Base-by-base conservation (phyloP, 1,140 invertebrate genomes). In the Aricia agestis region DNA sequence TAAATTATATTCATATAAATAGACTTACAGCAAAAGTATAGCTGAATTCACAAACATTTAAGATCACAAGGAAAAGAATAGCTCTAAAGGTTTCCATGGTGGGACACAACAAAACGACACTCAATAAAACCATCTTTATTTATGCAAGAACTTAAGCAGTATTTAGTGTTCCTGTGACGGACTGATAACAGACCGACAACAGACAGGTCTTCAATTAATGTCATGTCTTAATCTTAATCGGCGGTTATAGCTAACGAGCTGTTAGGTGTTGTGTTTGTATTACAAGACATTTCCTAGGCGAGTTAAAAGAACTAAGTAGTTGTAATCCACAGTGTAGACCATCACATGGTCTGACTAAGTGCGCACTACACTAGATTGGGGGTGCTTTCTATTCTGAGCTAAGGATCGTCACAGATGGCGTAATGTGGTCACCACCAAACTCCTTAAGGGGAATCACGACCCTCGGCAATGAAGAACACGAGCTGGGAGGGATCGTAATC, bases 121-220 rank as follows among this genome's bases (percentile, higher is more conserved):
- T 3, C 45, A 4, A 52, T 13, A 13, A 1, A 2, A 52, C 45
- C 11, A 13, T 25, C 18, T 9, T 18, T 63, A 63, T 63, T 19
- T 63, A 63, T 19, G 59, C 19, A 7, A 63, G 19, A 11, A 25
- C 19, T 10, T 63, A 63, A 63, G 17, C 19, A 10, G 3, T 63
- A 63, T 19, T 19, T 63, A 63, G 10, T 19, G 11, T 19, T 63
- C 67, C 11, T 42, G 57, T 77, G 76, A 77, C 72, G 73, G 70
- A 77, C 73, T 75, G 74, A 75, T 75, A 63, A 68, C 6, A 36
- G 25, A 67, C n/a, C 58, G 58, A 45, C 11, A 11, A 31, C 59
- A 63, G 19, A 63, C 4, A 63, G 17, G n/a, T 19, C 45, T 63
- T 5, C 68, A 32, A 73, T 73, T 75, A 75, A 15, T 75, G 73